Conservation (phyloP, 2,888 invertebrate genomes). For the Pomacea canaliculata region DNA sequence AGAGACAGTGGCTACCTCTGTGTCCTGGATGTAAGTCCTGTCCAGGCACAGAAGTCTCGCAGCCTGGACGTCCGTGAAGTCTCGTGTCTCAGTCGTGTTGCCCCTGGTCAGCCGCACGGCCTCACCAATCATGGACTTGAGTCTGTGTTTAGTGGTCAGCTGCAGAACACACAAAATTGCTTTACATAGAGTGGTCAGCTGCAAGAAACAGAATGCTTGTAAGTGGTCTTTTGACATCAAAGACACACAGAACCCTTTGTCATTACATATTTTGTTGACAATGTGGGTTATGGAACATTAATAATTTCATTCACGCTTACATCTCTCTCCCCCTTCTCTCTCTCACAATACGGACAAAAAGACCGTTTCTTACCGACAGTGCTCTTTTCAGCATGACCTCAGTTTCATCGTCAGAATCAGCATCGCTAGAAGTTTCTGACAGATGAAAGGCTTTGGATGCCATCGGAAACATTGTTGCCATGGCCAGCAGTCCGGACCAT, state of each 20-base stretch:
- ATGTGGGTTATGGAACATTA: too few species aligned
- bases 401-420: constrained; percentile 2
- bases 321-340: too few species aligned
- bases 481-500: not conserved
- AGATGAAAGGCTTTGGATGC: constrained; percentile 2
- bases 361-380: not conserved
- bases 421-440: constrained; percentile 5
- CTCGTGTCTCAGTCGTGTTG: constrained; percentile 22
- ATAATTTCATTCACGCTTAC: too few species aligned
- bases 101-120: constrained; percentile 29
- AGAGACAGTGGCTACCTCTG: not conserved
- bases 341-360: too few species aligned
- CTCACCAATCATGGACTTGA: constrained; percentile 29
- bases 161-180: not conserved
- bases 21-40: constrained; percentile 16
- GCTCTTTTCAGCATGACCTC: constrained; percentile 12
- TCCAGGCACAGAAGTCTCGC: not conserved
- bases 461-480: constrained; percentile 12
- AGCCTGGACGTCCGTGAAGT: constrained; percentile 4
- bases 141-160: constrained; percentile 25
- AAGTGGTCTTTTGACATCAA: too few species aligned
- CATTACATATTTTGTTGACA: too few species aligned
- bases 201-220: too few species aligned
- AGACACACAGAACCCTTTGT: too few species aligned
- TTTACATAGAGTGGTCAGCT: too few species aligned